Evolutionary conservation across 2,888 invertebrate species (phyloP), one percentile per base, ranked within the genome.

Genomic region (Ophonus ardosiacus): DNA sequence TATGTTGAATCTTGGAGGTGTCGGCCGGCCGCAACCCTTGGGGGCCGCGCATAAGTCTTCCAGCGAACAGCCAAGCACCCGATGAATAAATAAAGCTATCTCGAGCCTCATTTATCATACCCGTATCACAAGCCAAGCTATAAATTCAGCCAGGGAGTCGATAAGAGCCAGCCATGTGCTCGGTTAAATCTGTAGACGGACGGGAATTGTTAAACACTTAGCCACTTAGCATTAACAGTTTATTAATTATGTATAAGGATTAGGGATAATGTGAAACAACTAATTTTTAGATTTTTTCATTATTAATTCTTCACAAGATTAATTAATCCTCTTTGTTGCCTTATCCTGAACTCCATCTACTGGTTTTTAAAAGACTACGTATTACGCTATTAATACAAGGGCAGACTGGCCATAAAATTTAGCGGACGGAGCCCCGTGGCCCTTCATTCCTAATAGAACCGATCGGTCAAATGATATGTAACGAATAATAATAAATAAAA

Each of bases 21-120:
- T 78, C 78, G n/a, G 57, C 59, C 61, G 80, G 61, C 63, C 79
- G 31, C 56, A 56, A 38, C 59, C 80, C 40, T 18, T 38, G 61
- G 59, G 61, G 59, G 80, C 15, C 5, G n/a, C 56, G 56, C 78
- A 78, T 78, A 78, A 78, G 78, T 78, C 57, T 56, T 78, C 57
- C 57, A 56, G 78, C 78, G 51, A 43, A 15, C 24, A 68, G 68
- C 82, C 51, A 91, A 91, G 91, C 91, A 91, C 91, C 90, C 91
- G 91, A 92, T 92, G 92, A 93, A 93, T 93, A 93, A 93, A 93
- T 93, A 93, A 93, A 93, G 93, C 92, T 93, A 93, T 93, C 93
- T 93, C 91, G 91, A 91, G 91, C 90, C 91, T 91, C 92, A 93
- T 93, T 93, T 93, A 93, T 93, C 93, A 93, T 93, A 92, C 90